Evolutionary conservation across 2,113 vertebrate genomes (phyloP), one percentile per base, ranked within the genome.

Genomic region (Stomatorhinus ivindoensis): DNA sequence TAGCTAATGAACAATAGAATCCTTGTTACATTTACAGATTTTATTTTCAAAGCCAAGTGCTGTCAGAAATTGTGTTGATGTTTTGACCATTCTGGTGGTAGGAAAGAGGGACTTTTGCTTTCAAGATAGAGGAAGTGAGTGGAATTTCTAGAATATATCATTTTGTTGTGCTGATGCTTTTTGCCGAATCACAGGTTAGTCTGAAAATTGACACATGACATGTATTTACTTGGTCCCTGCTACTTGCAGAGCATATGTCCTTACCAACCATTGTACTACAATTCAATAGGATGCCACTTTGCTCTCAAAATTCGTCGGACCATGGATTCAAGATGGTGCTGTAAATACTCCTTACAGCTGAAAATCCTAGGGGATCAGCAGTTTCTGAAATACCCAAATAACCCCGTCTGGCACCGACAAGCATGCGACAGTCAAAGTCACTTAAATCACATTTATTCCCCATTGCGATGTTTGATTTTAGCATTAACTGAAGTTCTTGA

Each of bases 1-100:
- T 47, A 84, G 82, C 82, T 47, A 84, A 84, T 84, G 42, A 84
- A 84, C 82, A 84, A 84, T 84, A 84, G 44, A 44, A 47, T 84
- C 6, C 82, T 46, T 47, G 21, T 84, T 80, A 80, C 42, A 21
- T 46, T 47, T 84, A 47, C 82, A 84, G 73, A 42, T 42, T 80
- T 80, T 42, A 35, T 80, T 42, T 42, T 47, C 44, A 11, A 47
- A 44, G 8, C 82, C 61, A 69, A 84, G 39, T 84, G 44, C 39
- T 84, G 82, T 84, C 42, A 46, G 44, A 46, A 47, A 46, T 80
- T 39, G 0, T 82, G 42, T 44, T 44, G 82, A 84, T 47, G 21
- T 84, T 47, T 84, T 84, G 80, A 84, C 19, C 24, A 8, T 84
- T 80, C 39, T 80, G 82, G 42, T 42, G 39, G 42, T 47, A 10